Percentiles rank a stretch among this genome's conserved stretches.
These are phyloP conservation scores for Linnaemya vulpina DNA, from an alignment of 2,888 invertebrate species.

Conservation along the genomic window DNA sequence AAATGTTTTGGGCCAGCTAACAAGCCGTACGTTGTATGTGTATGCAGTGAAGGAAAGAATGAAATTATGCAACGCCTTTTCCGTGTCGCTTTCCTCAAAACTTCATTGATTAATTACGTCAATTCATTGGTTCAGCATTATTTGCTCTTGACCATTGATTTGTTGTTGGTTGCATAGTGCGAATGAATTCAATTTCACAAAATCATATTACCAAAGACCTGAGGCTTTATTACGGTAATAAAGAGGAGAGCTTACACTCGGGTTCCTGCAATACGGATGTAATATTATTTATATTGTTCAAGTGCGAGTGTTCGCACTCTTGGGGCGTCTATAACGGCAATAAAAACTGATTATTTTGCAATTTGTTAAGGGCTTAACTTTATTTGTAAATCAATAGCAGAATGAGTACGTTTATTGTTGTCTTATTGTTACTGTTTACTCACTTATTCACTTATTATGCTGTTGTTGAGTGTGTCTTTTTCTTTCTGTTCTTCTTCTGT, in stretches of 20 bases:
- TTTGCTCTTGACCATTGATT: conserved; percentile 62
- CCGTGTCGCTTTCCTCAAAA: conserved; percentile 65
- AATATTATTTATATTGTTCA: conserved; percentile 16
- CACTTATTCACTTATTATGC: not conserved
- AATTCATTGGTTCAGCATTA: conserved; percentile 69
- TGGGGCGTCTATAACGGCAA: conserved; percentile 64
- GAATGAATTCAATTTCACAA: conserved; percentile 68
- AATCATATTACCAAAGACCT: conserved; percentile 41
- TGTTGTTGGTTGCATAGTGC: conserved; percentile 59
- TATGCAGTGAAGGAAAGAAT: conserved; percentile 61
- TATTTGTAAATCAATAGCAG: conserved; percentile 52
- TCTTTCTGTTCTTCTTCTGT: not conserved
- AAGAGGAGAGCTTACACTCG: not conserved
- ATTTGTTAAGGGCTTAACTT: conserved; percentile 70
- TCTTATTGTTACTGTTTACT: conserved; percentile 7
- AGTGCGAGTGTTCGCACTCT: conserved; percentile 41
- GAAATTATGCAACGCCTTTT: conserved; percentile 67
- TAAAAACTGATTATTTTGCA: conserved; percentile 70
- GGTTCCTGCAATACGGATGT: conserved; percentile 24
- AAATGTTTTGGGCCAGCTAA: not conserved
- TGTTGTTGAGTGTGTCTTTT: not conserved
- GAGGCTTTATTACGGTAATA: conserved; percentile 3
- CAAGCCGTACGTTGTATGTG: not conserved
- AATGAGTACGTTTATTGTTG: conserved; percentile 14
- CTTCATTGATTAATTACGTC: conserved; percentile 70